Percentiles rank a stretch among this genome's conserved stretches.
Conservation (phyloP, 2,888 invertebrate species). For the Pediacus dermestoides region DNA sequence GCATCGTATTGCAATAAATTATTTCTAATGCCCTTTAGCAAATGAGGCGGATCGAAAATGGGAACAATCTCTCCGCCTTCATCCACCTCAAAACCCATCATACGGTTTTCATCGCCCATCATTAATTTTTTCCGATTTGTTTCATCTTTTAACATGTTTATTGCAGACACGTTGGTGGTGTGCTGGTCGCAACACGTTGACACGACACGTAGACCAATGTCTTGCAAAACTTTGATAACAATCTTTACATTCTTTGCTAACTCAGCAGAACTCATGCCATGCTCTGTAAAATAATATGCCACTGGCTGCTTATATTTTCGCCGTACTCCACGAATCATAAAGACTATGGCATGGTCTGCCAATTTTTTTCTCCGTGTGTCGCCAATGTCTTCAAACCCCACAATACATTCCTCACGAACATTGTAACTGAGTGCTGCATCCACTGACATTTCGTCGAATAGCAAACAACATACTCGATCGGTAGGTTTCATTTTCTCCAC, state of each 20-base stretch:
- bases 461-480: not conserved
- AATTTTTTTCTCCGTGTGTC: not conserved
- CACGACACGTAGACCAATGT: constrained; percentile 8
- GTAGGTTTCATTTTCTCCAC: constrained; percentile 1
- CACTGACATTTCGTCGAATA: constrained; percentile 11
- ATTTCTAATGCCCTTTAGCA: too few species aligned
- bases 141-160: too few species aligned
- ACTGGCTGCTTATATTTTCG: constrained; percentile 19
- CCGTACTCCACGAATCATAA: constrained; percentile 14
- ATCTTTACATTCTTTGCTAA: not conserved
- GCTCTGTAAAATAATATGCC: constrained; percentile 16
- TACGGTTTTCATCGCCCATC: constrained; percentile 5
- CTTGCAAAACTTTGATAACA: constrained; percentile 1
- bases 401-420: not conserved
- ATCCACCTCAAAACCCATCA: constrained; percentile 3
- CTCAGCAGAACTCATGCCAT: constrained; percentile 7
- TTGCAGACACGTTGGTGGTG: too few species aligned
- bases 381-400: not conserved
- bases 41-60: constrained; percentile 10
- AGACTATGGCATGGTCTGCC: constrained; percentile 18
- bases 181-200: constrained; percentile 3
- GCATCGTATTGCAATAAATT: constrained; percentile 11
- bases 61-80: constrained; percentile 8
- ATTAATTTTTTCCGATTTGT: too few species aligned
- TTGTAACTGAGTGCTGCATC: not conserved